phyloP scores from a whole-genome alignment of 2,797 vertebrate genomes.

The Fistularia commersonii region DNA sequence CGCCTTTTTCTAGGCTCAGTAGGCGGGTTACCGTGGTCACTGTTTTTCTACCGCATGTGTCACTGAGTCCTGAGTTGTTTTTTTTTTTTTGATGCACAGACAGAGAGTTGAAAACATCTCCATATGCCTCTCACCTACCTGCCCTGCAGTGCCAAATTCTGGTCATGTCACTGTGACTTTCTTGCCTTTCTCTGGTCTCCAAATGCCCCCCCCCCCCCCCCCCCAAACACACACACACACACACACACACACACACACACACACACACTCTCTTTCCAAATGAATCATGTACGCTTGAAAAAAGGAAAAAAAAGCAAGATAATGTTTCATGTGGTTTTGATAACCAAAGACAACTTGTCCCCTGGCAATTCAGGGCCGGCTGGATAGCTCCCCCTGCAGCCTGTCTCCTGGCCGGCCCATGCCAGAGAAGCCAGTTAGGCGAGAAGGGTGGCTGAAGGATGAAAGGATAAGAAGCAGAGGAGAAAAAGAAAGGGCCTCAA shows the following conservation, averaged over 20 bases:
- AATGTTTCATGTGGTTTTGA: constrained; percentile 16
- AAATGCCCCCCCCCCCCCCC: too few species aligned
- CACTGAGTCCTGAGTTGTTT: constrained; percentile 1
- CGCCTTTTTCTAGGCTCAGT: too few species aligned
- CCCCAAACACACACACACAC: too few species aligned
- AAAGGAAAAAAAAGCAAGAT: constrained; percentile 7
- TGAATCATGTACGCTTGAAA: background rate
- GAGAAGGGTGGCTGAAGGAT: background rate
- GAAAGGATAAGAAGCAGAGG: constrained; percentile 1
- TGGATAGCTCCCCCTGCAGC: constrained; percentile 30
- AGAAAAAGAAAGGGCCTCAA: too few species aligned
- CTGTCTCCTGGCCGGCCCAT: constrained; percentile 21
- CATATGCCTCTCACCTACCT: constrained; percentile 43
- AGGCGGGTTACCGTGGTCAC: background rate
- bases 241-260: too few species aligned
- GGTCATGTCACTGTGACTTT: constrained; percentile 14
- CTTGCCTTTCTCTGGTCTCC: too few species aligned
- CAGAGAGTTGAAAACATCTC: constrained; percentile 27
- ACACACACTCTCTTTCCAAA: too few species aligned
- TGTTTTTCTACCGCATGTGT: constrained; percentile 27
- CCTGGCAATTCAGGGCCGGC: constrained; percentile 26
- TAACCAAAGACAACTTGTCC: constrained; percentile 32
- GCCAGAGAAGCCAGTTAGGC: constrained; percentile 17
- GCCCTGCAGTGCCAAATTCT: constrained; percentile 36
- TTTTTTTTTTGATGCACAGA: too few species aligned